Base-by-base conservation (phyloP, 1,140 invertebrate genomes). In the Centruroides sculpturatus region DNA sequence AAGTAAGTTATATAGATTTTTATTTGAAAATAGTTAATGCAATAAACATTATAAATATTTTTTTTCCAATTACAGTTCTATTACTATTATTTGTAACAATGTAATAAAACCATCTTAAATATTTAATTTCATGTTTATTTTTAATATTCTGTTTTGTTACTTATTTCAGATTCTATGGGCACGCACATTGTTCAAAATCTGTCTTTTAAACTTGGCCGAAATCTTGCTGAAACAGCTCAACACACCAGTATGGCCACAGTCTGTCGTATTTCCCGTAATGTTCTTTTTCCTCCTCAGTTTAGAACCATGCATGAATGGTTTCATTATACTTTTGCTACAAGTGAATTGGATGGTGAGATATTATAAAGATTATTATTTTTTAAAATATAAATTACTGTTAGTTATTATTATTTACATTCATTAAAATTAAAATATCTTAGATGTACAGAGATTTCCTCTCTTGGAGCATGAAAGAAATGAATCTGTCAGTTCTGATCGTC, bases 281-380 rank as follows among this genome's bases (percentile, higher is more conserved):
- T 94, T 57, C 81, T 94, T 34, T 95, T 95, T 75, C 92, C 92
- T 55, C 92, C 92, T 35, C 92, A 95, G 74, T 96, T 95, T 73
- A 73, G 83, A 84, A 69, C 89, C 85, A 41, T 72, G 71, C 59
- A 92, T 92, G 93, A 97, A 75, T 98, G 94, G 93, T 97, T 97
- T 76, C 85, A 91, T 67, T 98, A 97, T 75, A 89, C 92, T 0
- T 96, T 97, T 74, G 84, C 89, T 34, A 89, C 85, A 64, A 89
- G 86, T 72, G 90, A 94, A 75, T 86, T 95, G 56, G 92, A 95
- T 77, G 89, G 90, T 92, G 78, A 75, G 60, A 57, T 7, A 7
- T 50, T 59, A 53, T 53, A 53, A 5, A 23, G 5, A 34, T 34
- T n/a, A 23, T 23, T 23, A 23, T 23, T 23, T 23, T 23, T 23